Evolutionary conservation across 2,797 vertebrate genomes (phyloP), one percentile per base, ranked within the genome.

Genomic region (Pogonophryne albipinna): DNA sequence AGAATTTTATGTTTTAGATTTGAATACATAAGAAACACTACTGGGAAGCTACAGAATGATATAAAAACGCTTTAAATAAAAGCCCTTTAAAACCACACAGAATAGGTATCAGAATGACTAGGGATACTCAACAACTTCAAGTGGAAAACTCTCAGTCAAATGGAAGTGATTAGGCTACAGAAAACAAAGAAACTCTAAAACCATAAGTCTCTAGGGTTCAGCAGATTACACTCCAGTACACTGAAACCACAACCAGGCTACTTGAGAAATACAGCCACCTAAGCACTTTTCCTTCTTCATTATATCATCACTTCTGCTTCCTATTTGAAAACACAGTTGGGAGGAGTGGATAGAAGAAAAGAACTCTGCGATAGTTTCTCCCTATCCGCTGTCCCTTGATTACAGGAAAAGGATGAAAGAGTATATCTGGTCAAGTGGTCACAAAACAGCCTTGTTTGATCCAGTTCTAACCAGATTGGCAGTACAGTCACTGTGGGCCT

Each of bases 401-500:
- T 58, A 60, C 52, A 72, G 60, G 70, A 67, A 67, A 56, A 20
- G 38, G 53, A 69, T 74, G 67, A 86, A 84, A 79, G 62, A 61
- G 64, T 76, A 84, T 52, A 75, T 72, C 68, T 64, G 61, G 20
- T 62, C 23, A 75, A 82, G 73, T 16, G 20, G 60, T 64, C 51
- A 83, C 79, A 89, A 75, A 80, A 86, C 71, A 79, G 45, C 62
- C 63, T 83, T 82, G 85, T 91, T 86, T 84, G 41, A 87, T 91
- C 88, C 83, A 79, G 85, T 86, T 88, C 61, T 85, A 89, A 89
- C 87, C 85, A 86, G 90, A 87, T 74, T 15, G 72, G 72, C 76
- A 77, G 83, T 20, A 17, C 62, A 76, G 72, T 74, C 55, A 0
- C 74, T 53, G 73, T 47, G 71, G 71, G 74, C 67, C 64, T 78